Evolutionary conservation across 2,797 vertebrate genomes (phyloP), one percentile per base, ranked within the genome.

Genomic region (Tiaroga cobitis): DNA sequence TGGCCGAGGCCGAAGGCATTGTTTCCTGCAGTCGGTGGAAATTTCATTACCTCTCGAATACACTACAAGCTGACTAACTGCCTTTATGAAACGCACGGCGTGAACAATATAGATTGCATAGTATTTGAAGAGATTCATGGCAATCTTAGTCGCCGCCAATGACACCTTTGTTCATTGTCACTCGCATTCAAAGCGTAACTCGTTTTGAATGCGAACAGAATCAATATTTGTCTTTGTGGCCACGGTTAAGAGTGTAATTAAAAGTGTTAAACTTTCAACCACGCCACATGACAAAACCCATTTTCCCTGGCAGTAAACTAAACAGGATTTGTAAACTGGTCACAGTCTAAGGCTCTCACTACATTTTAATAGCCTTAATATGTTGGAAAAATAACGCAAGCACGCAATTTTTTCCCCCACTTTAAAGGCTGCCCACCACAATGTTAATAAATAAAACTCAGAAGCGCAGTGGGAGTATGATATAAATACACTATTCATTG

Each of bases 11-110:
- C 92, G 92, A 93, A 92, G 90, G 94, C 93, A 93, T 94, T 94
- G 93, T 94, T 95, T 95, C 93, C 93, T 93, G 92, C 94, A 93
- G 92, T 93, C 94, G 84, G 92, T 93, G 94, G 92, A 95, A 95
- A 95, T 95, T 91, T 94, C 94, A 95, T 95, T 95, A 94, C 93
- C 91, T 93, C 92, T 91, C 91, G 92, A 91, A 90, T 90, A 90
- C 90, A 74, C 91, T 88, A 92, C 93, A 91, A 93, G 94, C 91
- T 91, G 93, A 93, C 93, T 93, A 94, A 95, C 92, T 92, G 94
- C 90, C 91, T 93, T 90, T 90, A 93, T 93, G 93, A 91, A 92
- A 93, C 43, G 9, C 93, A 93, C 88, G 90, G 92, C 90, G 90
- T 89, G 91, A 91, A 92, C 88, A 86, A 32, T 80, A 79, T 69